A percentile compares a stretch with the other conserved stretches of the same genome.
Evolutionary conservation across 1,140 invertebrate genomes (phyloP).

Genomic region (Hyles euphorbiae): DNA sequence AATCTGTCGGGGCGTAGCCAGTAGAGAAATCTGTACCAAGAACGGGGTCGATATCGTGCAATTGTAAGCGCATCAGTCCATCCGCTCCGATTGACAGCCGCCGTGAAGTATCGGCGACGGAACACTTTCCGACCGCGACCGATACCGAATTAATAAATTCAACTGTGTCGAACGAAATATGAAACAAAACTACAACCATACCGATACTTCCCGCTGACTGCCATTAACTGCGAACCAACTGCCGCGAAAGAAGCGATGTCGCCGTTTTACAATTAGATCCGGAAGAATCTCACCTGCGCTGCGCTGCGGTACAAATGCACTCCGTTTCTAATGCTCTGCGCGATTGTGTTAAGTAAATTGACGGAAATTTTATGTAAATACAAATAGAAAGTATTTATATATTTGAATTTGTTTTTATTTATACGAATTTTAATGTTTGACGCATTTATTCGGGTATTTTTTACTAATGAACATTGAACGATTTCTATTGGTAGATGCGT

Average conservation of each 20-base stretch:
- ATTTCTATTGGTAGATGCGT: background rate
- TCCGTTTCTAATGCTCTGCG: slow-evolving; percentile 40
- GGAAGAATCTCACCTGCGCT: slow-evolving; percentile 47
- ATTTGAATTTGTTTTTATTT: no score
- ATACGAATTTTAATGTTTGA: background rate
- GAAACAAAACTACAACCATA: no score
- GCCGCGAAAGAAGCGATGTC: slow-evolving; percentile 21
- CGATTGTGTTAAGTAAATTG: slow-evolving; percentile 15
- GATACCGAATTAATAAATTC: slow-evolving; percentile 21
- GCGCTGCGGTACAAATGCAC: slow-evolving; percentile 22
- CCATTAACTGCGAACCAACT: slow-evolving; percentile 16
- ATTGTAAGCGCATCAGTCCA: slow-evolving; percentile 43
- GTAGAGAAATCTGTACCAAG: slow-evolving; percentile 29
- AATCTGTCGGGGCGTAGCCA: slow-evolving; percentile 15
- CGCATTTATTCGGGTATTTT: background rate
- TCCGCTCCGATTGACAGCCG: slow-evolving; percentile 60
- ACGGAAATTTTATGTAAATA: background rate
- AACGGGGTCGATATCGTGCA: slow-evolving; percentile 57
- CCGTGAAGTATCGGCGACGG: slow-evolving; percentile 48
- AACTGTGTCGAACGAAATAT: no score
- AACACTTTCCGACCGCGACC: slow-evolving; percentile 47
- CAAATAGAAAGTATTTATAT: background rate
- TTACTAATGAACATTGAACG: no score
- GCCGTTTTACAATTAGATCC: slow-evolving; percentile 59
- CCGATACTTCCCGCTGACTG: no score